Evolutionary conservation across 2,797 vertebrate genomes (phyloP), one percentile per base, ranked within the genome.

Genomic region (Gymnocypris eckloni): DNA sequence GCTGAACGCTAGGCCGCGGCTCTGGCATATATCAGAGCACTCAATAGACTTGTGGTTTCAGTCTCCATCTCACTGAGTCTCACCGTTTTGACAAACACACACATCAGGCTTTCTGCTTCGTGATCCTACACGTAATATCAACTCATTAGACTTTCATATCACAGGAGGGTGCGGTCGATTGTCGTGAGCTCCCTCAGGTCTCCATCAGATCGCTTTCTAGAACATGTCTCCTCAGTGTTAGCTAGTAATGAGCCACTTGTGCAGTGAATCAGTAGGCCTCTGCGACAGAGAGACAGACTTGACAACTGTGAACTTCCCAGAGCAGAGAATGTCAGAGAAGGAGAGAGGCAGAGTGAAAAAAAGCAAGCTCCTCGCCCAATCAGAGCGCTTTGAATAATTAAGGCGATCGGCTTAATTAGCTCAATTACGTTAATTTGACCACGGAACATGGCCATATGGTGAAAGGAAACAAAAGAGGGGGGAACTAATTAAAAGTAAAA

Each of bases 391-490:
- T 96, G 96, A 97, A 97, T 96, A 96, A 96, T 97, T 96, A 96
- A 96, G 96, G 93, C 95, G 95, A 97, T 96, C 94, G 93, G 92
- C 94, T 96, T 96, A 97, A 97, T 97, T 96, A 96, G 95, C 96
- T 96, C 95, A 96, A 96, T 96, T 96, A 97, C 93, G 94, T 95
- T 96, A 95, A 96, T 97, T 96, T 96, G 96, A 96, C 95, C 95
- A 96, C 93, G 93, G 96, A 96, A 96, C 95, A 95, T 87, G 91
- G 95, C 95, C 95, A 96, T 96, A 96, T 95, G 95, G 96, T 91
- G 92, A 92, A 92, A 94, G 94, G 94, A 95, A 96, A 96, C 94
- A 95, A 95, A 95, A 94, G 94, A 95, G 95, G 95, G 95, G 96
- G 94, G 94, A 95, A 94, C 95, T 96, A 95, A 96, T 96, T 96